These are phyloP conservation scores for Rhea pennata DNA, from an alignment of 2,113 vertebrate species.

Conservation along the genomic window DNA sequence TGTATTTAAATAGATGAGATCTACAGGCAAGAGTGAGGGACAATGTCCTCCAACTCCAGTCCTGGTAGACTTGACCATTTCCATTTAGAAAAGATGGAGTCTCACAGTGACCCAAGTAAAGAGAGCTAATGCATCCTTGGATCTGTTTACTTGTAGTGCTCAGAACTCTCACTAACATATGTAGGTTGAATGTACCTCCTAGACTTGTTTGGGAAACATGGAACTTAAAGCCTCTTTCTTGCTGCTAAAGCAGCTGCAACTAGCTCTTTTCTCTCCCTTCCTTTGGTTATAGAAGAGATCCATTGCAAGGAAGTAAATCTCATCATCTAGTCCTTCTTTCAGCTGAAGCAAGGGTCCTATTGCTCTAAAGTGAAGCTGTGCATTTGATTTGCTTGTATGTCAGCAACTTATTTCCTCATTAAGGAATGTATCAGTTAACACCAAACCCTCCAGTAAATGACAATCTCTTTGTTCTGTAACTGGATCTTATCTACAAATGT, in stretches of 20 bases:
- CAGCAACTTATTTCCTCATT: constrained; percentile 28
- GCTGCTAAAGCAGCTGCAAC: not conserved
- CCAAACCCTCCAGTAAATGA: not conserved
- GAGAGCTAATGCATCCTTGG: not conserved
- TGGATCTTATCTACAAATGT: not conserved
- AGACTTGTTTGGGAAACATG: not conserved
- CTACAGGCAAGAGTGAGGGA: not conserved
- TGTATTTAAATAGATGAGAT: not conserved
- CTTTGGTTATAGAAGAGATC: not conserved
- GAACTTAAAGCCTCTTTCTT: not conserved
- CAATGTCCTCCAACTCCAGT: not conserved
- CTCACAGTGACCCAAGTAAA: not conserved
- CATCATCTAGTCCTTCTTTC: not conserved
- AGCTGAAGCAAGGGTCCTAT: not conserved
- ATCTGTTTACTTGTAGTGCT: not conserved
- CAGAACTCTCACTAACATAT: not conserved
- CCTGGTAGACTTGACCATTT: not conserved
- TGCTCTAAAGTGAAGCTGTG: not conserved
- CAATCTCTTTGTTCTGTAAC: not conserved
- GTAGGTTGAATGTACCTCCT: not conserved
- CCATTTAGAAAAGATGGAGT: not conserved
- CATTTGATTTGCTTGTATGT: constrained; percentile 4
- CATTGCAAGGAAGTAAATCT: not conserved
- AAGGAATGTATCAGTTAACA: constrained; percentile 26
- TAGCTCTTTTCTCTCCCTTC: not conserved